These are phyloP conservation scores for Bimastos eiseni DNA, from an alignment of 2,888 invertebrate genomes.

Conservation along the genomic window DNA sequence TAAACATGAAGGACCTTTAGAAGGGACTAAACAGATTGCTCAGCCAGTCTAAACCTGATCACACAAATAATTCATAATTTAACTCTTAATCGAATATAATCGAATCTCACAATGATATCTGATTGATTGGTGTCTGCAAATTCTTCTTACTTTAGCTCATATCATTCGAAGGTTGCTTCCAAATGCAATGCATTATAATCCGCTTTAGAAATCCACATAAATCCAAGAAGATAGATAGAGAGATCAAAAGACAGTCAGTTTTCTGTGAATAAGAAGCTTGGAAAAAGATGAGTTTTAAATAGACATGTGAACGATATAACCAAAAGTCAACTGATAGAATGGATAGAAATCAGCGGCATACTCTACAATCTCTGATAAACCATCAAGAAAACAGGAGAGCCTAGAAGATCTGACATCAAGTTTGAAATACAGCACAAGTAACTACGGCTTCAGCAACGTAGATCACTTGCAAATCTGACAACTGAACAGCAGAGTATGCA, in stretches of 20 bases:
- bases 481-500: neutral
- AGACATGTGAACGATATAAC: neutral
- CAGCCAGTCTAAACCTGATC: too few relatives aligned
- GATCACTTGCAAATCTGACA: neutral
- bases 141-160: too few relatives aligned
- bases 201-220: too few relatives aligned
- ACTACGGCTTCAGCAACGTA: neutral
- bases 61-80: too few relatives aligned
- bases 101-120: too few relatives aligned
- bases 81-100: too few relatives aligned
- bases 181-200: too few relatives aligned
- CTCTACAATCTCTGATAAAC: neutral
- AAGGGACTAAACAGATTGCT: too few relatives aligned
- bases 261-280: neutral
- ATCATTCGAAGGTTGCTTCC: too few relatives aligned
- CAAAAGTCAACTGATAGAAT: neutral
- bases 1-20: neutral
- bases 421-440: neutral
- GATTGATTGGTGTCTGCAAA: too few relatives aligned
- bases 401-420: neutral
- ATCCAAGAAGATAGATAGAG: too few relatives aligned
- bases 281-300: neutral
- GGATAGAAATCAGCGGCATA: neutral
- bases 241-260: too few relatives aligned
- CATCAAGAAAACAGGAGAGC: neutral